phyloP scores from a whole-genome alignment of 2,797 vertebrate species.

The Chelmon rostratus region DNA sequence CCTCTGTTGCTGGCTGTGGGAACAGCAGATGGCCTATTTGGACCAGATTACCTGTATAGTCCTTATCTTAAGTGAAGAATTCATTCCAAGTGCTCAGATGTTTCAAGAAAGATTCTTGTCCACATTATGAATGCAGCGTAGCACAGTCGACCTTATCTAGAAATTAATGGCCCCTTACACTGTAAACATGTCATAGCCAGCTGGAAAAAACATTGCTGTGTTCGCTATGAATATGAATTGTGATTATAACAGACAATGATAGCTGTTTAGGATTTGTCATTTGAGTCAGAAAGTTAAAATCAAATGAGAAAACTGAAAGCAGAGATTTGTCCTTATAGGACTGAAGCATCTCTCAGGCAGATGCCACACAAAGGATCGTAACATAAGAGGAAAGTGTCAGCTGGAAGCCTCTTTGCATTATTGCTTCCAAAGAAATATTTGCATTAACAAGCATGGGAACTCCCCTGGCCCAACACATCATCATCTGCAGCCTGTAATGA shows the following conservation, averaged over 20 bases:
- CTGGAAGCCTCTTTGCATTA: slow-evolving; percentile 47
- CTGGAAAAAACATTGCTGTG: slow-evolving; percentile 1
- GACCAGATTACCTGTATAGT: slow-evolving; percentile 76
- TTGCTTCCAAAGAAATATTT: slow-evolving; percentile 50
- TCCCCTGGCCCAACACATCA: slow-evolving; percentile 50
- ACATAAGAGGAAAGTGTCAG: slow-evolving; percentile 58
- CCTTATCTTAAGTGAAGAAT: slow-evolving; percentile 79
- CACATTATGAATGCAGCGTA: slow-evolving; percentile 29
- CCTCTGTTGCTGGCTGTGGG: slow-evolving; percentile 66
- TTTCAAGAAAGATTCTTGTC: slow-evolving; percentile 61
- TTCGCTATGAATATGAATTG: slow-evolving; percentile 28
- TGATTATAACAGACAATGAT: not conserved
- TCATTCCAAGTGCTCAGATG: slow-evolving; percentile 65
- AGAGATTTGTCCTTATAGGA: slow-evolving; percentile 31
- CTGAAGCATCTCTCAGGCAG: slow-evolving; percentile 38
- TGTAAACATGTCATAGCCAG: slow-evolving; percentile 48
- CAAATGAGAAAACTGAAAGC: slow-evolving; percentile 34
- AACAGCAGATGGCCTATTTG: slow-evolving; percentile 78
- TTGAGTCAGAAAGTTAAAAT: slow-evolving; percentile 2
- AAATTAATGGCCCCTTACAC: slow-evolving; percentile 53
- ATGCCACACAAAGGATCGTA: slow-evolving; percentile 56
- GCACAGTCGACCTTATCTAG: slow-evolving; percentile 50
- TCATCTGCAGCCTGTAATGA: slow-evolving; percentile 80
- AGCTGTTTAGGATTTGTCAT: not conserved
- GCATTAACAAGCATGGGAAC: slow-evolving; percentile 79